phyloP scores from a whole-genome alignment of 2,888 invertebrate genomes.

The Chalcosyrphus nemorum region DNA sequence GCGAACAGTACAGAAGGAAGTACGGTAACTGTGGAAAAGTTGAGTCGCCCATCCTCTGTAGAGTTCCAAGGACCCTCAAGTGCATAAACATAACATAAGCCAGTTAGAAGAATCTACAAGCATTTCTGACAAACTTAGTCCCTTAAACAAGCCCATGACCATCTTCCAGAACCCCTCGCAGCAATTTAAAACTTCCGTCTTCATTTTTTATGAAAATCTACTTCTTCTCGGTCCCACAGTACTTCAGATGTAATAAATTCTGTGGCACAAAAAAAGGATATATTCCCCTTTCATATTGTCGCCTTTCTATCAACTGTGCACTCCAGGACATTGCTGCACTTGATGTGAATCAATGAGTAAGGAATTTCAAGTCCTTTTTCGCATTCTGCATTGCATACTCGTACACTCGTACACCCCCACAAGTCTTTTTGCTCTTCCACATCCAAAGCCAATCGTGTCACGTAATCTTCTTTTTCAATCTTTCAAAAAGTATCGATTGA shows the following conservation, averaged over 20 bases:
- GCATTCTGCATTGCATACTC: background rate
- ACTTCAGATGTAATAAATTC: background rate
- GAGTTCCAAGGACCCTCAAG: too few relatives aligned
- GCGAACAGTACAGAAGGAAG: too few relatives aligned
- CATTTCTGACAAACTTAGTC: too few relatives aligned
- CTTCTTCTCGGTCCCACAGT: background rate
- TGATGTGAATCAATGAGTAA: background rate
- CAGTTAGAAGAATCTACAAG: too few relatives aligned
- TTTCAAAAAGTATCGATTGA: slow-evolving; percentile 23
- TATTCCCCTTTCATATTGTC: background rate
- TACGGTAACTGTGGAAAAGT: too few relatives aligned
- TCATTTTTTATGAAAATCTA: too few relatives aligned
- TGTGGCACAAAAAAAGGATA: background rate
- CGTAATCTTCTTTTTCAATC: slow-evolving; percentile 19
- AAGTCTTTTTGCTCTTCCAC: background rate
- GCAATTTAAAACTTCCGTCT: too few relatives aligned
- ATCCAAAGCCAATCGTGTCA: background rate
- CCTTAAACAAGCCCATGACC: too few relatives aligned
- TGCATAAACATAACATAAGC: too few relatives aligned
- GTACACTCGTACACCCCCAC: background rate
- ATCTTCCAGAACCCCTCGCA: too few relatives aligned
- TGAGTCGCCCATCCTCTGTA: too few relatives aligned
- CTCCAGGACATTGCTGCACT: background rate
- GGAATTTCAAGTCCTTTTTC: background rate
- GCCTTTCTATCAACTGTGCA: background rate